A percentile compares a stretch with the other conserved stretches of the same genome.
Conservation (phyloP, 92 coral and sea anemone species). For the Anthopleura xanthogrammica region DNA sequence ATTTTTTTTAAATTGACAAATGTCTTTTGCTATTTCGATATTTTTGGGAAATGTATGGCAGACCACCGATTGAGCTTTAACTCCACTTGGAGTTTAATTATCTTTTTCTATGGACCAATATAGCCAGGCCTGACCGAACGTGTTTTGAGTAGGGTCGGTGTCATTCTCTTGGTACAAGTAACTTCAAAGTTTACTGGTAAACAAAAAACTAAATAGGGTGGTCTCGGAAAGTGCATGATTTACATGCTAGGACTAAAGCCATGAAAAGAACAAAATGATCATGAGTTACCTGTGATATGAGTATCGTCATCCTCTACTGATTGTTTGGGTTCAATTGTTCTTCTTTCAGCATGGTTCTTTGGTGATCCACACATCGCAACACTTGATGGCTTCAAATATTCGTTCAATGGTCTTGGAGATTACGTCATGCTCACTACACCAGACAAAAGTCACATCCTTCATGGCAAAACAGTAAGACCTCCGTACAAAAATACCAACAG, state of each 20-base stretch:
- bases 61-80: too few relatives aligned
- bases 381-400: slow-evolving; percentile 59
- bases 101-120: too few relatives aligned
- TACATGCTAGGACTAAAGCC: not conserved
- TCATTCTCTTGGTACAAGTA: too few relatives aligned
- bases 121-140: too few relatives aligned
- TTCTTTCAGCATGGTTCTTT: slow-evolving; percentile 47
- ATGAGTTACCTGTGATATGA: not conserved
- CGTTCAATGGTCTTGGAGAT: slow-evolving; percentile 82
- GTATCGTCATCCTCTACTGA: not conserved
- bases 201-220: too few relatives aligned
- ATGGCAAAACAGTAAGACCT: slow-evolving; percentile 58
- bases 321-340: not conserved
- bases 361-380: slow-evolving; percentile 85
- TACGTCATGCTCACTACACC: slow-evolving; percentile 44
- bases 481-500: slow-evolving; percentile 28
- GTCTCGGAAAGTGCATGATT: too few relatives aligned
- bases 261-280: not conserved
- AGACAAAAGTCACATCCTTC: slow-evolving; percentile 47
- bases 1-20: too few relatives aligned
- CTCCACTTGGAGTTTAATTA: too few relatives aligned
- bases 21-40: too few relatives aligned
- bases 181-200: too few relatives aligned
- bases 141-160: too few relatives aligned
- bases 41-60: too few relatives aligned